Evolutionary conservation across 2,797 vertebrate species (phyloP).

Genomic region (Catostomus latipinnis): DNA sequence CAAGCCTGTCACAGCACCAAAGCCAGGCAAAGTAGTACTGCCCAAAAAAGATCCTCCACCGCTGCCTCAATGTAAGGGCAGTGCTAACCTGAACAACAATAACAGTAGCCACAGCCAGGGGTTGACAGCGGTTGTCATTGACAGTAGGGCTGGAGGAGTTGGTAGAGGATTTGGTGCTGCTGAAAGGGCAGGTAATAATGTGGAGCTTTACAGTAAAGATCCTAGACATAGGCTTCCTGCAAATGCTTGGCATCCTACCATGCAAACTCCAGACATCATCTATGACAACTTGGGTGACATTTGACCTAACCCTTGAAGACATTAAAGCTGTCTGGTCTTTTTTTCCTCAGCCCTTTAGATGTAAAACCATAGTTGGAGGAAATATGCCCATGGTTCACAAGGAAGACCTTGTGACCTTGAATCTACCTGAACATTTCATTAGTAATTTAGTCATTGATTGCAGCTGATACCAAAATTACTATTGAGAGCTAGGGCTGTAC

Average conservation of each 20-base stretch:
- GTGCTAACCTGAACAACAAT: constrained; percentile 76
- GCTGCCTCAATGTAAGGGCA: constrained; percentile 62
- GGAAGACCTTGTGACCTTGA: neutral
- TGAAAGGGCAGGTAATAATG: constrained; percentile 68
- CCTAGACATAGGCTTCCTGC: constrained; percentile 71
- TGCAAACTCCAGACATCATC: constrained; percentile 77
- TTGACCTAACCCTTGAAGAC: constrained; percentile 21
- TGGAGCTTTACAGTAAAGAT: constrained; percentile 85
- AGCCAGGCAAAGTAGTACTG: constrained; percentile 74
- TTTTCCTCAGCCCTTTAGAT: no score
- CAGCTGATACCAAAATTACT: constrained; percentile 18
- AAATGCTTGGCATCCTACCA: constrained; percentile 61
- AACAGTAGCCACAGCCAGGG: constrained; percentile 74
- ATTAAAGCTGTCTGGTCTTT: neutral
- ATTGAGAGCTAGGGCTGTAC: neutral
- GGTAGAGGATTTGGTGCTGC: constrained; percentile 38
- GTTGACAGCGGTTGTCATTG: neutral
- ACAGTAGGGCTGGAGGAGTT: constrained; percentile 20
- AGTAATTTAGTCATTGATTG: constrained; percentile 29
- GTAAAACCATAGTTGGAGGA: no score
- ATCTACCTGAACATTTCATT: neutral
- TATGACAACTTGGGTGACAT: constrained; percentile 82
- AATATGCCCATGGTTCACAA: neutral
- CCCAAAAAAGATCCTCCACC: constrained; percentile 70
- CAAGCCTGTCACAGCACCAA: constrained; percentile 85